A percentile compares a stretch with the other conserved stretches of the same genome.
phyloP scores from a whole-genome alignment of 2,797 vertebrate genomes.

The Chiroxiphia lanceolata region DNA sequence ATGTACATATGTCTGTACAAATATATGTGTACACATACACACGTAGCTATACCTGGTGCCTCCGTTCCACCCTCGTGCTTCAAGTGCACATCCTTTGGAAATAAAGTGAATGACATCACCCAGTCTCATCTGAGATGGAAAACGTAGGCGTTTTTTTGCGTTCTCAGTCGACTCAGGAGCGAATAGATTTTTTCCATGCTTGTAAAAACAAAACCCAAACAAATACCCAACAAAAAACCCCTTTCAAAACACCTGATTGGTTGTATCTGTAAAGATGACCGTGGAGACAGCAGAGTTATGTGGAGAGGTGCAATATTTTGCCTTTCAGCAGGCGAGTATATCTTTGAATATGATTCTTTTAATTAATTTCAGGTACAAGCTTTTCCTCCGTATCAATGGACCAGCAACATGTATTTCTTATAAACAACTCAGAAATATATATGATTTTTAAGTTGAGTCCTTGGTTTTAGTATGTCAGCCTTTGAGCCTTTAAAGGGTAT shows the following conservation, averaged over 20 bases:
- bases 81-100: neutral
- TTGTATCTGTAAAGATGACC: neutral
- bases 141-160: neutral
- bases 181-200: neutral
- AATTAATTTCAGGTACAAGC: conserved; percentile 22
- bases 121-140: conserved; percentile 1
- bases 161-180: conserved; percentile 24
- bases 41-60: neutral
- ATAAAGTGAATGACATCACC: neutral
- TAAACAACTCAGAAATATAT: neutral
- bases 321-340: neutral
- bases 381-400: neutral
- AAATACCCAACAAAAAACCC: fast-evolving
- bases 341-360: neutral
- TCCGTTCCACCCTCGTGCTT: neutral
- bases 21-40: neutral
- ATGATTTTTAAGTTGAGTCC: neutral
- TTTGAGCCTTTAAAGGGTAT: conserved; percentile 30
- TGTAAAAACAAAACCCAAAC: neutral
- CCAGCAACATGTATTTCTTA: conserved; percentile 16
- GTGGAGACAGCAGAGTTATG: neutral
- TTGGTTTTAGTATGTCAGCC: neutral
- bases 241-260: neutral
- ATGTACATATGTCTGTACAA: neutral
- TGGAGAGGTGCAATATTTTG: neutral